Base-by-base conservation (phyloP, 2,888 invertebrate genomes). In the Congeria kusceri region DNA sequence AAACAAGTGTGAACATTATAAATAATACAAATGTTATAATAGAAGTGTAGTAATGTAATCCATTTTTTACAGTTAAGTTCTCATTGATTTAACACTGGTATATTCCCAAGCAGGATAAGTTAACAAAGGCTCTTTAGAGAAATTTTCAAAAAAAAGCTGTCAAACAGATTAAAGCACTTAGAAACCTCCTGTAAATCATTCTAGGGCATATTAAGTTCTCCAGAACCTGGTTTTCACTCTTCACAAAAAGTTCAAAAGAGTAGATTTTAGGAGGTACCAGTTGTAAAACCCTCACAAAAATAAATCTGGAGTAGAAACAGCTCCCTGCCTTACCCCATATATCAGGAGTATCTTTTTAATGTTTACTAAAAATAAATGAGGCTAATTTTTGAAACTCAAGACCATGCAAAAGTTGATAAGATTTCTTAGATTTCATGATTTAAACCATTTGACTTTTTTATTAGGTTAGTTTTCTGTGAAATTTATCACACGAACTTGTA, bases 291-390 rank as follows among this genome's bases (percentile, higher is more conserved):
- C 27, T 27, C n/a, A 20, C 44, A 11, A 20, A 20, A 62, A 62
- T 39, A 53, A 29, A 47, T 29, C 44, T 29, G 57, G 57, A 44
- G 57, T n/a, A 18, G 47, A 49, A 47, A 74, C 63, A 47, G 68
- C 67, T 28, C 63, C 68, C 29, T 57, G 75, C n/a, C 11, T 68
- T 18, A 61, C 3, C 63, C 76, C 76, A 69, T 69, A 65, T 65
- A 65, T 47, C 23, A 39, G 18, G 23, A 63, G 49, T 49, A 25
- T 73, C 53, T 64, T 66, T 69, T 70, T 70, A 65, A 69, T 76
- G 76, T 69, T 58, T 44, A 64, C 58, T 65, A 63, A 71, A 61
- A 67, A 66, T 72, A 77, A 71, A 77, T 62, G 71, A 70, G 25
- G 77, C 77, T 67, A 71, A 77, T 71, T 77, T 66, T 59, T 44